These are phyloP conservation scores for Cryptocephalus primarius DNA, from an alignment of 2,888 invertebrate genomes.

Conservation along the genomic window DNA sequence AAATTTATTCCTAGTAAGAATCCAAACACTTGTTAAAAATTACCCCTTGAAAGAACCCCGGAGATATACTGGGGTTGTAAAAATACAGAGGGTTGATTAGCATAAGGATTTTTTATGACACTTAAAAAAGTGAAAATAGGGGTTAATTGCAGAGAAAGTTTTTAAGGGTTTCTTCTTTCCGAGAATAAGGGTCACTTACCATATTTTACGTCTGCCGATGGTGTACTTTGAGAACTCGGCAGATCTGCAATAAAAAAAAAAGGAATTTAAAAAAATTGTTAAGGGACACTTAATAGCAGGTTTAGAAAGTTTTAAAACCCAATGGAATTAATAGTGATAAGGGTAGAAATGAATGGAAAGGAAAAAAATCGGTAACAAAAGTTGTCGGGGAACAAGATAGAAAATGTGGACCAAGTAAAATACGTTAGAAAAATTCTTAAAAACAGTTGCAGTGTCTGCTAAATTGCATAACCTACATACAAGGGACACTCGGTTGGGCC, in stretches of 20 bases:
- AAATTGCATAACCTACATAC: too few relatives aligned
- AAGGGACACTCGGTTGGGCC: too few relatives aligned
- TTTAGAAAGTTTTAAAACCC: background rate
- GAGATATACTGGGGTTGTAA: constrained; percentile 8
- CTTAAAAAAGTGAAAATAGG: constrained; percentile 13
- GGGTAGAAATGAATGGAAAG: too few relatives aligned
- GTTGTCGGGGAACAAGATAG: too few relatives aligned
- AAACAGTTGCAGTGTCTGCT: too few relatives aligned
- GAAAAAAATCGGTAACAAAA: too few relatives aligned
- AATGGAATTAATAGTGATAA: too few relatives aligned
- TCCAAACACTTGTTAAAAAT: constrained; percentile 23
- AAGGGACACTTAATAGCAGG: background rate
- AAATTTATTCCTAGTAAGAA: constrained; percentile 8
- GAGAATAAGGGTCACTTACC: constrained; percentile 23
- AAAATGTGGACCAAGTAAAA: too few relatives aligned
- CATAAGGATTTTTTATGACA: constrained; percentile 8
- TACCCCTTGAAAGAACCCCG: constrained; percentile 11
- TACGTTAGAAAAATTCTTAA: too few relatives aligned
- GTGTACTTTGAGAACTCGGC: constrained; percentile 27
- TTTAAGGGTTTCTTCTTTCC: background rate
- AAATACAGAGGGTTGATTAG: constrained; percentile 3
- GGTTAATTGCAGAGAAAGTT: background rate
- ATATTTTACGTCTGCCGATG: constrained; percentile 29
- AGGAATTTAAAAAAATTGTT: background rate
- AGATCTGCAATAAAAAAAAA: constrained; percentile 29